A percentile compares a stretch with the other conserved stretches of the same genome.
phyloP scores from a whole-genome alignment of 37 sponge, comb jelly and placozoan genomes.

The Haliclona indistincta region DNA sequence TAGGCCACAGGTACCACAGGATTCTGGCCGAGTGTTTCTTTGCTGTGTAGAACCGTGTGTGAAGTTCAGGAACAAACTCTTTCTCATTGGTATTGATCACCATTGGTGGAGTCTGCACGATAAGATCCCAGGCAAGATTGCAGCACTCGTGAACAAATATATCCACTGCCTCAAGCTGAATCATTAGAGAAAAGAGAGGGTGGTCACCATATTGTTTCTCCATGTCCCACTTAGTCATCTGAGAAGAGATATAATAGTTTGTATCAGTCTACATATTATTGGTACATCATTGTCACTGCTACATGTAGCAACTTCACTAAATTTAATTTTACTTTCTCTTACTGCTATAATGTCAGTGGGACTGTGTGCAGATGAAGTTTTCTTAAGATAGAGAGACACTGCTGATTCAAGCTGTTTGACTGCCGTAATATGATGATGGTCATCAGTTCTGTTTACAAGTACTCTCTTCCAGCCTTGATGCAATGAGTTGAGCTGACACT shows the following conservation, averaged over 20 bases:
- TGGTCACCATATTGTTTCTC: slow-evolving; percentile 15
- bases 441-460: slow-evolving; percentile 18
- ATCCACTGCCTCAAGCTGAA: background rate
- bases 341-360: too few relatives aligned
- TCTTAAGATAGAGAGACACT: slow-evolving; percentile 46
- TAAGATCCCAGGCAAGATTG: slow-evolving; percentile 56
- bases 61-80: slow-evolving; percentile 41
- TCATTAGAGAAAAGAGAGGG: background rate
- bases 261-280: too few relatives aligned
- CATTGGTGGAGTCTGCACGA: slow-evolving; percentile 67
- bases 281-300: too few relatives aligned
- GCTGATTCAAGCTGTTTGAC: slow-evolving; percentile 58
- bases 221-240: slow-evolving; percentile 38
- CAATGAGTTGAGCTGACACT: slow-evolving; percentile 17
- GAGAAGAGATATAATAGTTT: background rate
- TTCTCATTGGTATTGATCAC: slow-evolving; percentile 34
- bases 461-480: slow-evolving; percentile 31
- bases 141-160: slow-evolving; percentile 57
- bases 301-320: too few relatives aligned
- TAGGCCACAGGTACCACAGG: slow-evolving; percentile 58
- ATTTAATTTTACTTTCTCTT: too few relatives aligned
- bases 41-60: slow-evolving; percentile 40
- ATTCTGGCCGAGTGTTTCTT: slow-evolving; percentile 14
- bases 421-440: slow-evolving; percentile 7
- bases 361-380: slow-evolving; percentile 13